phyloP scores from a whole-genome alignment of 2,113 vertebrate species.

The Ciconia stormi region DNA sequence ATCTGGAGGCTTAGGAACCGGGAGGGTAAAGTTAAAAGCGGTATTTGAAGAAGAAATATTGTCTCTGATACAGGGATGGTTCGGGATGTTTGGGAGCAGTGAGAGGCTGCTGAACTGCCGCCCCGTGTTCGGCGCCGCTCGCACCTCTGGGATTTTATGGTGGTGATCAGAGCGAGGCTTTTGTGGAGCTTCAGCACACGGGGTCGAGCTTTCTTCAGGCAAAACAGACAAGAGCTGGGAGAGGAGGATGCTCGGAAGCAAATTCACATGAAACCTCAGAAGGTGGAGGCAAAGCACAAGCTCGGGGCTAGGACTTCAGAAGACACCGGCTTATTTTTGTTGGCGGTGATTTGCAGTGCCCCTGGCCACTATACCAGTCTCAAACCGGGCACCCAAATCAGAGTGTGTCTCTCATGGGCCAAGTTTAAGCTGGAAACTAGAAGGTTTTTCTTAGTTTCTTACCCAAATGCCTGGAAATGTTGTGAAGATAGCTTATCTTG shows the following conservation, averaged over 20 bases:
- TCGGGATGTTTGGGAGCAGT: neutral
- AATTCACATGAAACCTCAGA: neutral
- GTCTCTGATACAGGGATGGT: neutral
- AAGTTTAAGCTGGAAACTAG: neutral
- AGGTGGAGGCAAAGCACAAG: neutral
- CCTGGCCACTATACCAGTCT: neutral
- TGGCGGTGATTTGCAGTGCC: neutral
- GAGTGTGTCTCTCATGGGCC: neutral
- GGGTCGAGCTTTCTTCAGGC: neutral
- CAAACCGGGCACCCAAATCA: neutral
- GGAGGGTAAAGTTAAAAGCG: neutral
- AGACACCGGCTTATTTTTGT: neutral
- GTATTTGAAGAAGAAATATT: neutral
- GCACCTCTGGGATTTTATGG: fast-evolving
- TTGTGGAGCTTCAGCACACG: fast-evolving
- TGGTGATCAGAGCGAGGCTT: neutral
- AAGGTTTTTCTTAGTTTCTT: neutral
- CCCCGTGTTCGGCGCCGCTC: fast-evolving
- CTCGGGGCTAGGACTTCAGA: neutral
- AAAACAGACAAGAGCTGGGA: neutral
- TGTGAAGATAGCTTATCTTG: neutral
- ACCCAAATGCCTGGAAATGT: neutral
- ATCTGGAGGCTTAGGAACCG: neutral
- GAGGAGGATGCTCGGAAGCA: neutral
- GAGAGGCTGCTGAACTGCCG: neutral